phyloP scores from a whole-genome alignment of 2,797 vertebrate species.

The Taenioides sp. region DNA sequence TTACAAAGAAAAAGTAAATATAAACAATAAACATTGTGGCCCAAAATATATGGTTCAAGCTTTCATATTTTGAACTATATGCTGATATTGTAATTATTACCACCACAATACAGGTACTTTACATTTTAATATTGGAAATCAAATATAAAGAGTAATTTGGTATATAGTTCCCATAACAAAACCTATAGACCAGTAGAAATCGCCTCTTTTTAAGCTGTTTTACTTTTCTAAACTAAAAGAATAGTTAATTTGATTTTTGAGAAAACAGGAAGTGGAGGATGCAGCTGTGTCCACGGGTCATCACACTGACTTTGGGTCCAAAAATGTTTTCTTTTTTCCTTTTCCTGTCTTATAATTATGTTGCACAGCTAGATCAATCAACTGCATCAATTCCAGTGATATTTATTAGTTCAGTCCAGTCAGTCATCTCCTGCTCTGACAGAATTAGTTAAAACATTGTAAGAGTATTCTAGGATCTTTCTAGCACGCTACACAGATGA shows the following conservation, averaged over 20 bases:
- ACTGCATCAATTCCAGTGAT: too few species aligned
- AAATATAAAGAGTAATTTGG: too few species aligned
- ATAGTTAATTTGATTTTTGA: neutral
- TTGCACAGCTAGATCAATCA: neutral
- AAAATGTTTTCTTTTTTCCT: conserved; percentile 9
- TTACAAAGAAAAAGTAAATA: too few species aligned
- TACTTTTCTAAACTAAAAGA: neutral
- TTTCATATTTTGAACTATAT: too few species aligned
- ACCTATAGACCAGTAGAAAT: neutral
- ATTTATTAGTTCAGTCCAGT: neutral
- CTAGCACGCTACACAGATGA: neutral
- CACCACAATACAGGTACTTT: neutral
- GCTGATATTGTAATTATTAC: too few species aligned
- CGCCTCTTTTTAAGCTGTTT: neutral
- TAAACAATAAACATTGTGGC: too few species aligned
- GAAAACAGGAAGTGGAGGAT: neutral
- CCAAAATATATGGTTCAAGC: too few species aligned
- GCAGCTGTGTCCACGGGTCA: conserved; percentile 14
- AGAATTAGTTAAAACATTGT: neutral
- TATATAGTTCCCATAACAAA: neutral
- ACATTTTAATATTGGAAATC: neutral
- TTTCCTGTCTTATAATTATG: conserved; percentile 16
- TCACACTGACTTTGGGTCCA: neutral
- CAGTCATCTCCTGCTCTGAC: neutral
- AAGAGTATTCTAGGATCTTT: neutral